Percentiles rank a stretch among this genome's conserved stretches.
Evolutionary conservation across 2,113 vertebrate genomes (phyloP).

Genomic region (Loxodonta africana): DNA sequence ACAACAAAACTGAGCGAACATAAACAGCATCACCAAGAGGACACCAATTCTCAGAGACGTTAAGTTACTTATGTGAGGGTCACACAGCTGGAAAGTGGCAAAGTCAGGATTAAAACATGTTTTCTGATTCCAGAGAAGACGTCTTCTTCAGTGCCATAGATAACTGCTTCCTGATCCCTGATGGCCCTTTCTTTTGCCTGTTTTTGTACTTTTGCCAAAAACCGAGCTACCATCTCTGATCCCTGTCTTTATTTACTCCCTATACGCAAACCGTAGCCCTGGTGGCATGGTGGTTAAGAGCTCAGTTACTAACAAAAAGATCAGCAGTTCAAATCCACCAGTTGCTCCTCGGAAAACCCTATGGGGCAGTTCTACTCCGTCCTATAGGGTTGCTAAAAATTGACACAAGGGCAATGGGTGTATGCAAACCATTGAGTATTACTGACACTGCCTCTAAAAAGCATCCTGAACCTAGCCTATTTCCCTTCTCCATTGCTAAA

Average conservation of each 20-base stretch:
- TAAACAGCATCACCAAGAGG: not conserved
- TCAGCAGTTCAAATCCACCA: too few relatives aligned
- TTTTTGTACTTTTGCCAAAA: conserved; percentile 45
- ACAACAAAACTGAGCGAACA: not conserved
- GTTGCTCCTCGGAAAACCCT: too few relatives aligned
- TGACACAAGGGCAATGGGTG: too few relatives aligned
- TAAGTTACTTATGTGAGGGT: not conserved
- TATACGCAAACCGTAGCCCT: not conserved
- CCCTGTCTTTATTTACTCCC: not conserved
- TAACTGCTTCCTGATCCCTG: not conserved
- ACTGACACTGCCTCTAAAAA: not conserved
- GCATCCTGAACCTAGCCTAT: not conserved
- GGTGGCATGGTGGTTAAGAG: too few relatives aligned
- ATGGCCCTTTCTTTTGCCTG: not conserved
- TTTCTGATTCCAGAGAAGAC: conserved; percentile 60
- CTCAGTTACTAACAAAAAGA: too few relatives aligned
- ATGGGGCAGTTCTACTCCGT: too few relatives aligned
- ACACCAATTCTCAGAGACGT: not conserved
- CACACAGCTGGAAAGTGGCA: not conserved
- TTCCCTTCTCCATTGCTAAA: not conserved
- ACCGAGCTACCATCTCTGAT: not conserved
- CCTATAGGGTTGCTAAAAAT: too few relatives aligned
- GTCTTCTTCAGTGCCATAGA: not conserved
- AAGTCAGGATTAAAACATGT: conserved; percentile 12
- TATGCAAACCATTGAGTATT: not conserved